phyloP scores from a whole-genome alignment of 2,888 invertebrate species.

The Andricus curvator region DNA sequence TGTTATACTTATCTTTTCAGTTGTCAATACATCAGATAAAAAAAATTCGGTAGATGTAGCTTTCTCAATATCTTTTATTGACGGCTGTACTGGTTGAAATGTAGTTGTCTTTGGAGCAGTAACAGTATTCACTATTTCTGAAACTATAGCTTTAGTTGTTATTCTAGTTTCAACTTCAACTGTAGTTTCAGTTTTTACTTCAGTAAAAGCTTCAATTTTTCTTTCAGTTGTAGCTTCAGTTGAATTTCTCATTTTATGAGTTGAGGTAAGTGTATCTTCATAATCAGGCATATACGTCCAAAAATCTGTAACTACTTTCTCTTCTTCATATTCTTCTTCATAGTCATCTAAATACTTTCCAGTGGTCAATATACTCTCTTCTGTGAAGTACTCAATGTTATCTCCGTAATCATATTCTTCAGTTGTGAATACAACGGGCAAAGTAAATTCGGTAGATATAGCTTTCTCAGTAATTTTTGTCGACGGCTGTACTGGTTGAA shows the following conservation, averaged over 20 bases:
- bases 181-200: background rate
- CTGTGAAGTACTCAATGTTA: background rate
- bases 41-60: background rate
- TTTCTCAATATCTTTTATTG: background rate
- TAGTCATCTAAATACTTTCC: background rate
- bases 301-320: background rate
- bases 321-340: conserved; percentile 13
- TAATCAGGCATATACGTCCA: background rate
- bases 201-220: background rate
- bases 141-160: background rate
- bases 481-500: background rate
- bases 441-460: background rate
- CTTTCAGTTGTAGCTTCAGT: background rate
- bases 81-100: background rate
- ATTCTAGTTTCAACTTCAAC: background rate
- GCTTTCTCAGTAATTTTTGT: background rate
- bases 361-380: background rate
- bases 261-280: background rate
- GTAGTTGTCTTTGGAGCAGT: background rate
- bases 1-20: background rate
- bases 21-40: background rate
- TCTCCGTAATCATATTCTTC: conserved; percentile 2
- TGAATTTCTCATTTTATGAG: background rate
- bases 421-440: background rate
- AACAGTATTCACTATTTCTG: background rate